Evolutionary conservation across 2,888 invertebrate species (phyloP), one percentile per base, ranked within the genome.

Genomic region (Dryadula phaetusa): DNA sequence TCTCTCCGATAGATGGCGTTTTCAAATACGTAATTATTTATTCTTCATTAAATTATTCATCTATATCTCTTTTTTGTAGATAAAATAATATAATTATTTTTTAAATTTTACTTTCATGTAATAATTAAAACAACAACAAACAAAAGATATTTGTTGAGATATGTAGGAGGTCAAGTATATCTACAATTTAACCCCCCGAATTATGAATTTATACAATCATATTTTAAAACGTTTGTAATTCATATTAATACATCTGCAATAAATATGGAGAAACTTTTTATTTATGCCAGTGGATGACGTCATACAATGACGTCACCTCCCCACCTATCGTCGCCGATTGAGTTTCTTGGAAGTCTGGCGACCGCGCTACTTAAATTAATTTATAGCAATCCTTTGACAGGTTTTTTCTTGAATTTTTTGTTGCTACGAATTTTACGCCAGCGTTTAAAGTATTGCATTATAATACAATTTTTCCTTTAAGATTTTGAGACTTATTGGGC

Each of bases 221-320:
- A 16, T 42, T 42, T 42, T 16, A 16, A 42, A 42, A 42, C 16
- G 16, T 1, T 16, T 42, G 1, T 52, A 28, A 52, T 32, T 28
- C 5, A 12, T 52, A 10, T 28, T 18, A 16, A n/a, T 12, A 0
- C 18, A 44, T 12, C 42, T 25, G 16, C 6, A 25, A 32, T 18
- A 44, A 28, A 18, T 14, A 18, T 32, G 14, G 28, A 44, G 28
- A 44, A 46, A 46, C 6, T 7, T 28, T 46, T 28, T 16, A 18
- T 79, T 84, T 79, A 81, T 79, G 76, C 79, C 82, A 83, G 72
- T 61, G 67, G 69, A 74, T 89, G 86, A 90, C 89, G 90, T 90
- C 87, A 90, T 75, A 34, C 62, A n/a, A 70, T 84, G 84, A 83
- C 85, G 86, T 86, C 84, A 84, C 71, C 46, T 65, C 70, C 75